Evolutionary conservation across 2,797 vertebrate genomes (phyloP).

Genomic region (Vespertilio murinus): DNA sequence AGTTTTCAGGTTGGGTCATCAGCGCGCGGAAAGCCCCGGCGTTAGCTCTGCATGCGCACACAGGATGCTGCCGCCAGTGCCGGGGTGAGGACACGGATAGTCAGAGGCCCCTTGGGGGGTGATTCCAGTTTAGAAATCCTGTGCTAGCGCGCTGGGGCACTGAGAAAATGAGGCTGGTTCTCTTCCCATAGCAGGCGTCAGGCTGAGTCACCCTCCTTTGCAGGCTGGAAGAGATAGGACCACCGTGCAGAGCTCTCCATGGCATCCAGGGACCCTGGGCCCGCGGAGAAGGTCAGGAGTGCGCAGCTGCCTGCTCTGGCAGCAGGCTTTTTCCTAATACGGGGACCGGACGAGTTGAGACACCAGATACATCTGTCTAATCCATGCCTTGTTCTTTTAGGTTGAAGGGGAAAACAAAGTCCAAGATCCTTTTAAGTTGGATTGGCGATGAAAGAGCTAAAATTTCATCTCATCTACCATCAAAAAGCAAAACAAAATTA

Average conservation of each 20-base stretch:
- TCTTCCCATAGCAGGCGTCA: slow-evolving; percentile 62
- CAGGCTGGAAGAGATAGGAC: slow-evolving; percentile 61
- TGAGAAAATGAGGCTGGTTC: slow-evolving; percentile 72
- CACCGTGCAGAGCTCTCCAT: slow-evolving; percentile 60
- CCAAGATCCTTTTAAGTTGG: slow-evolving; percentile 64
- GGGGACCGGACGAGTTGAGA: slow-evolving; percentile 6
- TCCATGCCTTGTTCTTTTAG: slow-evolving; percentile 55
- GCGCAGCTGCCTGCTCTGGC: slow-evolving; percentile 39
- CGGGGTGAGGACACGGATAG: neutral
- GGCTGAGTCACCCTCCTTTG: slow-evolving; percentile 48
- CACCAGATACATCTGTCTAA: slow-evolving; percentile 41
- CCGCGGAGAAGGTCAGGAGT: slow-evolving; percentile 41
- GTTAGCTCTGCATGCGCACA: neutral
- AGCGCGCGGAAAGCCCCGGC: neutral
- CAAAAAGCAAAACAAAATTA: slow-evolving; percentile 55
- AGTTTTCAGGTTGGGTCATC: slow-evolving; percentile 29
- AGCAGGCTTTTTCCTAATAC: slow-evolving; percentile 39
- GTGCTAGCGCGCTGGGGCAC: slow-evolving; percentile 64
- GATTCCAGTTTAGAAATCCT: slow-evolving; percentile 70
- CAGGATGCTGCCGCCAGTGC: neutral
- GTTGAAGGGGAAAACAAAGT: slow-evolving; percentile 64
- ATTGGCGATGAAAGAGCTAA: slow-evolving; percentile 62
- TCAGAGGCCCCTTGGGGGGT: neutral
- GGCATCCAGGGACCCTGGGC: neutral
- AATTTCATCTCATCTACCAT: slow-evolving; percentile 51